Evolutionary conservation across 2,113 vertebrate genomes (phyloP), one percentile per base, ranked within the genome.

Genomic region (Leiothrix lutea): DNA sequence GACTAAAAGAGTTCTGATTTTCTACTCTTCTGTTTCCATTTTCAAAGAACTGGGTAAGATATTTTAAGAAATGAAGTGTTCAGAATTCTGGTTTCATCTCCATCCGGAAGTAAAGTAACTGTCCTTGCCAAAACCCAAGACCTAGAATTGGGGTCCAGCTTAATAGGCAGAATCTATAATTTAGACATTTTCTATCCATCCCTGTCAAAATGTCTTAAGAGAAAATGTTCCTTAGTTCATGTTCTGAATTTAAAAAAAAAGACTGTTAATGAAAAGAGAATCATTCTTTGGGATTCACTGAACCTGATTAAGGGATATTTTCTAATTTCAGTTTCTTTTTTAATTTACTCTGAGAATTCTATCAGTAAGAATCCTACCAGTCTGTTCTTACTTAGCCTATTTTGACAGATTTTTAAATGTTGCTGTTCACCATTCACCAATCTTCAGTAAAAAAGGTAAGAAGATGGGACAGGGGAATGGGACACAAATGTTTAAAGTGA

Each of bases 391-490:
- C 8, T 40, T 53, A 56, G 16, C 9, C 38, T 3, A 22, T 87
- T 86, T 75, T 77, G 15, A 45, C 13, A n/a, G 17, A 54, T 42
- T 36, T 62, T 58, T 72, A 35, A 8, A 21, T 72, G 7, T 5
- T 56, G 33, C 13, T 47, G 29, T 47, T 64, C 11, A 42, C 6
- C 4, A 16, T 81, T 92, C 38, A n/a, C 13, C 21, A 9, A n/a
- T 54, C 14, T 70, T 89, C 7, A 64, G 23, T 8, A 6, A 40
- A 5, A 80, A 67, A 47, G 14, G 28, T 21, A 12, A n/a, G 11
- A 16, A n/a, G 11, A 14, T 42, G 6, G 16, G 5, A 8, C 1
- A 5, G 29, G 4, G 12, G 7, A 45, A 8, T 22, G 8, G 7
- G 14, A 19, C 29, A 45, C 3, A 36, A 33, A 28, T 42, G 3